These are phyloP conservation scores for Phalanger gymnotis DNA, from an alignment of 2,797 vertebrate genomes.

Conservation along the genomic window DNA sequence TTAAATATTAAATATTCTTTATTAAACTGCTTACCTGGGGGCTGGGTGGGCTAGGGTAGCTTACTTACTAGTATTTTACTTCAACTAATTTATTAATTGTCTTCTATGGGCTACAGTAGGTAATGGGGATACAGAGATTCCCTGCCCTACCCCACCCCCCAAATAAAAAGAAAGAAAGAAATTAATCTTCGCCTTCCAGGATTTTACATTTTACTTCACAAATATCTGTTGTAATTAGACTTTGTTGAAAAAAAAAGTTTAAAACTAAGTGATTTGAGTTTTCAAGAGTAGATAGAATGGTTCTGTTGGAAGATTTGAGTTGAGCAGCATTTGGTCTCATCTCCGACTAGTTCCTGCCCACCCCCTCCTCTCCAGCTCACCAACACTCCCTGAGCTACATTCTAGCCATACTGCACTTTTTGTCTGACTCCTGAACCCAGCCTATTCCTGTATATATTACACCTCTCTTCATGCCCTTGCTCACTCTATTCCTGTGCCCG, in stretches of 20 bases:
- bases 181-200: not conserved
- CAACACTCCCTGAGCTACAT: not conserved
- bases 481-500: not conserved
- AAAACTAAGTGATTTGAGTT: not conserved
- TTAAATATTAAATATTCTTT: not conserved
- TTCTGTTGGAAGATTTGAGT: not conserved
- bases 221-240: not conserved
- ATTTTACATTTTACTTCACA: not conserved
- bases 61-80: not conserved
- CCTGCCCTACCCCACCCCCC: accelerated
- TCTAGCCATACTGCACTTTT: not conserved
- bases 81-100: not conserved
- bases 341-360: not conserved
- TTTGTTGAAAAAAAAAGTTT: not conserved
- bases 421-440: not conserved
- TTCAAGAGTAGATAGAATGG: not conserved
- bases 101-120: not conserved
- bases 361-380: not conserved
- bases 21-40: not conserved
- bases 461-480: not conserved
- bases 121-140: not conserved
- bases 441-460: not conserved
- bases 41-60: not conserved
- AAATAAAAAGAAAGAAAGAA: not conserved
- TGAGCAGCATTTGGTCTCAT: not conserved